Conservation (phyloP, 2,113 vertebrate species). For the Ranitomeya variabilis region DNA sequence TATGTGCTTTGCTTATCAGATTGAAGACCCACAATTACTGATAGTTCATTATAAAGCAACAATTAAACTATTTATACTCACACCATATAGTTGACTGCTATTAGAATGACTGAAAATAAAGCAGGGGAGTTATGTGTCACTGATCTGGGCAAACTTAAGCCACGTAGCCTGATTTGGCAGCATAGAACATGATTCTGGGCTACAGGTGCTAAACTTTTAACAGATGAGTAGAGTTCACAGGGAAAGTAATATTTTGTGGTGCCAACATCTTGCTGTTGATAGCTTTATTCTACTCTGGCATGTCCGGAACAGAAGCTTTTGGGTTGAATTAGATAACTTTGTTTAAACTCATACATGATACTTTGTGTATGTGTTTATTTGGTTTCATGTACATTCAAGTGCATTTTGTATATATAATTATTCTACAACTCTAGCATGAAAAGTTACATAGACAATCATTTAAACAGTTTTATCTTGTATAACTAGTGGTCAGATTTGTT, state of each 20-base stretch:
- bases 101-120: slow-evolving; percentile 32
- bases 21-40: neutral
- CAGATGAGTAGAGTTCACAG: slow-evolving; percentile 38
- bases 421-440: neutral
- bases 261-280: slow-evolving; percentile 62
- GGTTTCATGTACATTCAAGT: neutral
- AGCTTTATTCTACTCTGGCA: slow-evolving; percentile 63
- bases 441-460: no score
- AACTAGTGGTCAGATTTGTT: no score
- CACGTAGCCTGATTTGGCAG: slow-evolving; percentile 56
- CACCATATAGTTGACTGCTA: neutral
- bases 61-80: neutral
- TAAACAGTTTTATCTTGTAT: no score
- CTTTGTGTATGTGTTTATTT: neutral
- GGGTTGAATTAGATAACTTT: neutral
- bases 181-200: slow-evolving; percentile 49
- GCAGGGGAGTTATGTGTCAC: slow-evolving; percentile 56
- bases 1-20: neutral
- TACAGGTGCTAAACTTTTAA: slow-evolving; percentile 60
- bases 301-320: slow-evolving; percentile 20
- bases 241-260: slow-evolving; percentile 57
- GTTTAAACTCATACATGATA: neutral
- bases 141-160: slow-evolving; percentile 52
- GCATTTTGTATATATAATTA: neutral
- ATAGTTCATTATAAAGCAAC: neutral